Evolutionary conservation across 2,888 invertebrate genomes (phyloP).

Genomic region (Anorthoa munda): DNA sequence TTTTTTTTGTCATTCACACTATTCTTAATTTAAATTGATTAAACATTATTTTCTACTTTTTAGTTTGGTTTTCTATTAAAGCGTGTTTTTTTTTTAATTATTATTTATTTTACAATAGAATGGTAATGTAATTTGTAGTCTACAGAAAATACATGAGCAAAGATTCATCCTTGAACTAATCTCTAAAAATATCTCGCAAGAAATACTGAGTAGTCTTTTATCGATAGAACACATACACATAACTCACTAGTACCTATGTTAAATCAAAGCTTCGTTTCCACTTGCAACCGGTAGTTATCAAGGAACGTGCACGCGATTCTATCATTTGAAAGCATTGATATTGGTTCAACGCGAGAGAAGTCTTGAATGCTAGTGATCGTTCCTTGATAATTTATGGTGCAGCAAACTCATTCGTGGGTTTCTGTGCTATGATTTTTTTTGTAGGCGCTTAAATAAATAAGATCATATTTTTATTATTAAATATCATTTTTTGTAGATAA

Average conservation of each 20-base stretch:
- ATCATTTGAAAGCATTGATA: slow-evolving; percentile 48
- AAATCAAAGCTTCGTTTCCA: slow-evolving; percentile 34
- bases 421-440: slow-evolving; percentile 21
- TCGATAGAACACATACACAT: background rate
- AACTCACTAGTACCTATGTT: background rate
- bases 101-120: background rate
- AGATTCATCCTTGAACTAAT: background rate
- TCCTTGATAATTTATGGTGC: slow-evolving; percentile 17
- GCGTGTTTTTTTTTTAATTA: no score
- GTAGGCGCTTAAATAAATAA: slow-evolving; percentile 24
- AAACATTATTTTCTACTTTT: no score
- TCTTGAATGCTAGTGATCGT: slow-evolving; percentile 24
- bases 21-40: no score
- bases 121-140: no score
- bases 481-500: no score
- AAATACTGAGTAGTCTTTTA: background rate
- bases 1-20: no score
- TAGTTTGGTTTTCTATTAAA: no score
- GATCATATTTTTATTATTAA: background rate
- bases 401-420: background rate
- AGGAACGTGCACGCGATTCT: slow-evolving; percentile 50
- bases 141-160: background rate
- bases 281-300: slow-evolving; percentile 35
- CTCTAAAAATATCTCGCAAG: background rate
- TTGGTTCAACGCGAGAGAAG: slow-evolving; percentile 16